phyloP scores from a whole-genome alignment of 2,797 vertebrate species.

The Allobates femoralis region DNA sequence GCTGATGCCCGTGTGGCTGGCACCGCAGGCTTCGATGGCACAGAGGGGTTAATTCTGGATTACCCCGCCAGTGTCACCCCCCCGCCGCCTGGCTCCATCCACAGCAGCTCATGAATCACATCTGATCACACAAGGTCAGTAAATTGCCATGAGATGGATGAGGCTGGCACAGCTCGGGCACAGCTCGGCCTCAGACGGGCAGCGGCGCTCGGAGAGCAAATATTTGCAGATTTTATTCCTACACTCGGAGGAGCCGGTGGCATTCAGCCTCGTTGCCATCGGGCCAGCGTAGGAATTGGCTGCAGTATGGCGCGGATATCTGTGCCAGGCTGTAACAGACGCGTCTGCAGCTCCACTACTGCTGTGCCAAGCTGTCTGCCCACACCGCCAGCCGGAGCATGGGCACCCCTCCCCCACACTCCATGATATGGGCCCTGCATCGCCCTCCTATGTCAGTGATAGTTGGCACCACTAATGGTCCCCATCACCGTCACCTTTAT shows the following conservation, averaged over 20 bases:
- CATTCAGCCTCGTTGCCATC: background rate
- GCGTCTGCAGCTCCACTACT: background rate
- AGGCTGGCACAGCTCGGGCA: constrained; percentile 12
- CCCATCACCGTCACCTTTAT: too few species aligned
- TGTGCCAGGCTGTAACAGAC: constrained; percentile 12
- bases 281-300: background rate
- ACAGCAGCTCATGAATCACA: constrained; percentile 21
- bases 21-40: background rate
- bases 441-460: too few species aligned
- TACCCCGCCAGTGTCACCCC: background rate
- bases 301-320: constrained; percentile 6
- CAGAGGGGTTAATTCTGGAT: constrained; percentile 9
- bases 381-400: background rate
- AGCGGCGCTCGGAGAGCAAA: background rate
- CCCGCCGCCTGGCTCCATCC: background rate
- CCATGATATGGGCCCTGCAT: background rate
- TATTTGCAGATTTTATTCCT: constrained; percentile 38
- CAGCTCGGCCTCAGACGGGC: constrained; percentile 12
- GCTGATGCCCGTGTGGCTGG: too few species aligned
- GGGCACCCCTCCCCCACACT: background rate
- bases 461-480: too few species aligned
- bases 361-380: background rate
- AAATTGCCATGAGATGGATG: constrained; percentile 25
- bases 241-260: constrained; percentile 2
- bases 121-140: constrained; percentile 40